Evolutionary conservation across 2,113 vertebrate genomes (phyloP).

Genomic region (Aspiorhynchus laticeps): DNA sequence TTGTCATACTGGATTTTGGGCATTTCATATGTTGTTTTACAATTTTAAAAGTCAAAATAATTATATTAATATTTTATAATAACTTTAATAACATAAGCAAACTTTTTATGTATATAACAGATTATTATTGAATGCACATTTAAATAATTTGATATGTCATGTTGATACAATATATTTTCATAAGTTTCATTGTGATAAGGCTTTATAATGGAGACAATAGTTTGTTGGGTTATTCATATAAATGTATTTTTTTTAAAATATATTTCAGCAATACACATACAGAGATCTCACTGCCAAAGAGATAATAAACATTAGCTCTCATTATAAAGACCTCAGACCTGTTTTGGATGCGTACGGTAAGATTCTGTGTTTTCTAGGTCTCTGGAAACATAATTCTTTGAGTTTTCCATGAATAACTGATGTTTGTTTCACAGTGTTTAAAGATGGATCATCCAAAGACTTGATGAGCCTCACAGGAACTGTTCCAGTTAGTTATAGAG

Average conservation of each 20-base stretch:
- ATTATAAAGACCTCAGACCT: constrained; percentile 97
- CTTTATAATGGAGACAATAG: neutral
- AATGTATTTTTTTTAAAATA: constrained; percentile 19
- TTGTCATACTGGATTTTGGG: neutral
- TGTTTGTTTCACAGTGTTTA: constrained; percentile 84
- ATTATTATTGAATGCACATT: neutral
- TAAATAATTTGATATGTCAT: neutral
- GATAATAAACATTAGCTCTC: constrained; percentile 87
- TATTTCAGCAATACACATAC: constrained; percentile 92
- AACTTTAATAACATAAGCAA: neutral
- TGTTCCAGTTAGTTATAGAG: constrained; percentile 95
- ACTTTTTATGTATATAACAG: neutral
- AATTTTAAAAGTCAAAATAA: neutral
- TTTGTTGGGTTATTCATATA: neutral
- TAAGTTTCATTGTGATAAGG: neutral
- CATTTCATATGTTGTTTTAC: neutral
- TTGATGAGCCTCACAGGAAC: constrained; percentile 96
- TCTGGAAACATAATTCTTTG: neutral
- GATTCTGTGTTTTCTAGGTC: neutral
- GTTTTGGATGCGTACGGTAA: constrained; percentile 94
- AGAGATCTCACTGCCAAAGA: constrained; percentile 94
- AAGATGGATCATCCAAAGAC: constrained; percentile 91
- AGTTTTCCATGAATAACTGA: neutral
- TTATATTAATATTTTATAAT: neutral
- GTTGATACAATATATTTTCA: neutral